phyloP scores from a whole-genome alignment of 2,888 invertebrate genomes.

The Stenodera caucasica region DNA sequence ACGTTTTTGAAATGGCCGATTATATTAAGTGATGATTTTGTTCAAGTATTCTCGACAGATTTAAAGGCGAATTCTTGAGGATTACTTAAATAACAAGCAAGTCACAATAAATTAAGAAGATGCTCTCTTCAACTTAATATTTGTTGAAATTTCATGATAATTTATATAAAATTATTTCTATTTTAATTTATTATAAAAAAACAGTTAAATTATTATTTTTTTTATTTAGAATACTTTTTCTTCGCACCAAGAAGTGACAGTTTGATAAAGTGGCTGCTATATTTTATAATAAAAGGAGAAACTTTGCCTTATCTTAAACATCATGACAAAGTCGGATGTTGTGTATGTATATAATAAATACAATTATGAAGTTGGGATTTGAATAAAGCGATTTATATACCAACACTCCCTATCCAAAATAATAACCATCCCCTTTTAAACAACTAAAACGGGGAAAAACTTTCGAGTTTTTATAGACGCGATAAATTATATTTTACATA shows the following conservation, averaged over 20 bases:
- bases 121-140: conserved; percentile 27
- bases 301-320: conserved; percentile 40
- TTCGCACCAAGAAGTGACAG: conserved; percentile 43
- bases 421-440: conserved; percentile 4
- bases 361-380: conserved; percentile 34
- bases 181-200: conserved; percentile 32
- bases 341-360: conserved; percentile 41
- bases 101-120: conserved; percentile 28
- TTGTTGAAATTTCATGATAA: too few relatives aligned
- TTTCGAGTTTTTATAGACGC: neutral
- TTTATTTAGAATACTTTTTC: too few relatives aligned
- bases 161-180: too few relatives aligned
- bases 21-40: conserved; percentile 42
- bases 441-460: conserved; percentile 15
- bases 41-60: conserved; percentile 30
- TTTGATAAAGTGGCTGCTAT: conserved; percentile 52
- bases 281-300: conserved; percentile 49
- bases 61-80: conserved; percentile 23
- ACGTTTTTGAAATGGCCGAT: conserved; percentile 41
- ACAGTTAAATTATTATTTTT: too few relatives aligned
- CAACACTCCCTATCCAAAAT: conserved; percentile 11
- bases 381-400: conserved; percentile 25
- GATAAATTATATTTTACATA: conserved; percentile 11
- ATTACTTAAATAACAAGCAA: conserved; percentile 28
- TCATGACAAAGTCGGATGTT: conserved; percentile 37